A percentile compares a stretch with the other conserved stretches of the same genome.
These are phyloP conservation scores for Papilio aristodemus DNA, from an alignment of 1,140 invertebrate species.

Conservation along the genomic window DNA sequence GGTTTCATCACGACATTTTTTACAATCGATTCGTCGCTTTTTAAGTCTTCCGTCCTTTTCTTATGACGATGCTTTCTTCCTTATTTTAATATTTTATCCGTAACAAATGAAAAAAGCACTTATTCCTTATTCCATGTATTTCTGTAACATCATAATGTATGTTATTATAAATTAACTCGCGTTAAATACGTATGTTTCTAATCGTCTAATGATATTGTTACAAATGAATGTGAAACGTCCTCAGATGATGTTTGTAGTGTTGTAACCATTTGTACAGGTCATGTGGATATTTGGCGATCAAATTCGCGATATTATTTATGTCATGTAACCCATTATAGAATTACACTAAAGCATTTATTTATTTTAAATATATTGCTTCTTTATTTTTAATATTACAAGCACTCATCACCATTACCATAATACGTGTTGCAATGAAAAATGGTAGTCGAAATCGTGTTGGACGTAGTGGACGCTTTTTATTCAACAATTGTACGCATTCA, in stretches of 20 bases:
- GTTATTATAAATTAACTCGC: slow-evolving; percentile 15
- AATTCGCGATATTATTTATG: slow-evolving; percentile 64
- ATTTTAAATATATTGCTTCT: slow-evolving; percentile 60
- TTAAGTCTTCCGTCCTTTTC: slow-evolving; percentile 76
- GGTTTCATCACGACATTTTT: slow-evolving; percentile 54
- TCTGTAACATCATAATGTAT: slow-evolving; percentile 35
- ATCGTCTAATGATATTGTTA: slow-evolving; percentile 19
- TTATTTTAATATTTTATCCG: slow-evolving; percentile 21
- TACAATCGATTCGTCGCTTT: slow-evolving; percentile 60
- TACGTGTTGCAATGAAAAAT: slow-evolving; percentile 76
- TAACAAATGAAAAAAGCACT: slow-evolving; percentile 30
- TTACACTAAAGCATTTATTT: slow-evolving; percentile 57
- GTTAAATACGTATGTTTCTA: slow-evolving; percentile 24
- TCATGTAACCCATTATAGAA: slow-evolving; percentile 58
- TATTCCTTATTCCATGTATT: slow-evolving; percentile 35
- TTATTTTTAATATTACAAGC: slow-evolving; percentile 46
- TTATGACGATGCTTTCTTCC: slow-evolving; percentile 44
- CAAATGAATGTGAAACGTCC: slow-evolving; percentile 14
- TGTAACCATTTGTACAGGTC: slow-evolving; percentile 74
- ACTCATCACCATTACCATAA: slow-evolving; percentile 59
- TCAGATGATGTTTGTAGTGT: slow-evolving; percentile 49
- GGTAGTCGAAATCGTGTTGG: slow-evolving; percentile 66
- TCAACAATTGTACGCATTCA: slow-evolving; percentile 46
- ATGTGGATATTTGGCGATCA: slow-evolving; percentile 80
- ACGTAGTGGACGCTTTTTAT: slow-evolving; percentile 55